A percentile compares a stretch with the other conserved stretches of the same genome.
phyloP scores from a whole-genome alignment of 2,797 vertebrate genomes.

The Monodelphis domestica region DNA sequence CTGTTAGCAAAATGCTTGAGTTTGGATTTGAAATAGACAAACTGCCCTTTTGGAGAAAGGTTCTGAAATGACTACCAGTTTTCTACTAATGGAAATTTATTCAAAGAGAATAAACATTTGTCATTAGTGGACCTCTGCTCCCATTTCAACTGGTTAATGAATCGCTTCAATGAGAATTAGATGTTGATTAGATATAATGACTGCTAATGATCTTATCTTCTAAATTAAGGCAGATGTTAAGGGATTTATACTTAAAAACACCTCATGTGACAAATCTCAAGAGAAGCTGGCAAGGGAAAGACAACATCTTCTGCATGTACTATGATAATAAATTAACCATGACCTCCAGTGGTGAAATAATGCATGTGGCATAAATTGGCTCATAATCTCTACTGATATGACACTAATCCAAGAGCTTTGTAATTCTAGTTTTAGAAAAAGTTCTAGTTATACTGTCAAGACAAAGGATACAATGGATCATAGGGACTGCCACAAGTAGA shows the following conservation, averaged over 20 bases:
- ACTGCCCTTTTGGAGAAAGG: neutral
- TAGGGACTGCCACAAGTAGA: constrained; percentile 35
- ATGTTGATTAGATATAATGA: constrained; percentile 88
- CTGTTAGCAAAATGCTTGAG: constrained; percentile 44
- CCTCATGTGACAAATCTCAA: constrained; percentile 85
- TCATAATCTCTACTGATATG: constrained; percentile 61
- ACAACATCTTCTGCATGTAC: constrained; percentile 80
- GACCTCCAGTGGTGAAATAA: constrained; percentile 79
- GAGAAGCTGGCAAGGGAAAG: constrained; percentile 76
- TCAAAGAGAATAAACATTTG: constrained; percentile 82
- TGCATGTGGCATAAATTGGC: constrained; percentile 64
- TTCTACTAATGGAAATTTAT: constrained; percentile 75
- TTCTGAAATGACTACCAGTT: constrained; percentile 67
- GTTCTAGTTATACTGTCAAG: constrained; percentile 54
- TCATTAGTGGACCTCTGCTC: constrained; percentile 81
- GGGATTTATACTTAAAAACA: constrained; percentile 86
- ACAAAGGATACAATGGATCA: neutral
- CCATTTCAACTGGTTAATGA: constrained; percentile 83
- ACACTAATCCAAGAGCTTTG: constrained; percentile 60
- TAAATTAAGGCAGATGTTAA: constrained; percentile 89
- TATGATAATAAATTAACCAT: constrained; percentile 82
- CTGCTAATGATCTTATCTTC: constrained; percentile 87
- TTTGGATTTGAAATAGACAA: constrained; percentile 27
- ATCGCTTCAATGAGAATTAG: constrained; percentile 85
- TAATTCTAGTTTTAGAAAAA: constrained; percentile 49